A percentile compares a stretch with the other conserved stretches of the same genome.
phyloP scores from a whole-genome alignment of 23 tunicate genomes.

The Phallusia fumigata region DNA sequence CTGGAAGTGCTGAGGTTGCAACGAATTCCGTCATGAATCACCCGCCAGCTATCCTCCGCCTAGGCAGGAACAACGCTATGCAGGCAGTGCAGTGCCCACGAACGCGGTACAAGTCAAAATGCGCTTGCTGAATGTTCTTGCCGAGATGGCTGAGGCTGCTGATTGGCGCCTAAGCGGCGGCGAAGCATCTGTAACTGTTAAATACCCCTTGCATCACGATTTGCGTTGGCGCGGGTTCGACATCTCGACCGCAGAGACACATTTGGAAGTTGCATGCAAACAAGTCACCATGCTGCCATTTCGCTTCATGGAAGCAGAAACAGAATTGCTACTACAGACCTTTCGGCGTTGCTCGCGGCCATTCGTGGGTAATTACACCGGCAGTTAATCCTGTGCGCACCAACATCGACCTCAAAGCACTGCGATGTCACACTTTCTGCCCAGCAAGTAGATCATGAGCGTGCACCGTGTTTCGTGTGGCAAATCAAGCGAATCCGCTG shows the following conservation, averaged over 20 bases:
- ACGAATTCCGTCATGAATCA: constrained; percentile 36
- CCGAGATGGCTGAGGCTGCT: no score
- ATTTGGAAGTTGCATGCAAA: not conserved
- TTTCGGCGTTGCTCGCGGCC: not conserved
- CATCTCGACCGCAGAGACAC: not conserved
- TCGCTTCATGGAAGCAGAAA: not conserved
- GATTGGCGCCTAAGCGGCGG: no score
- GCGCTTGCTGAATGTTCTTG: no score
- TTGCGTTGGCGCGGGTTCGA: not conserved
- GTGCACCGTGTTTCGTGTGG: not conserved
- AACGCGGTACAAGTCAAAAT: not conserved
- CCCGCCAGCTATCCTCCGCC: constrained; percentile 3
- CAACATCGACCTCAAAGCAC: not conserved
- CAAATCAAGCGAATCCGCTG: not conserved
- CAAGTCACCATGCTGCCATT: not conserved
- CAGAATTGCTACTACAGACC: not conserved
- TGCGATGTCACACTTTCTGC: constrained; percentile 3
- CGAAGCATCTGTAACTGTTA: not conserved
- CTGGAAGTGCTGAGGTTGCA: constrained; percentile 39
- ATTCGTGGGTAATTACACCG: constrained; percentile 3
- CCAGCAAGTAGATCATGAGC: not conserved
- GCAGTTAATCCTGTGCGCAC: not conserved
- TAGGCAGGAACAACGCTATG: not conserved
- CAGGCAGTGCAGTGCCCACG: not conserved
- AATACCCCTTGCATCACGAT: not conserved